Percentiles rank a stretch among this genome's conserved stretches.
Conservation (phyloP, 2,888 invertebrate species). For the Drosophila barbarae region DNA sequence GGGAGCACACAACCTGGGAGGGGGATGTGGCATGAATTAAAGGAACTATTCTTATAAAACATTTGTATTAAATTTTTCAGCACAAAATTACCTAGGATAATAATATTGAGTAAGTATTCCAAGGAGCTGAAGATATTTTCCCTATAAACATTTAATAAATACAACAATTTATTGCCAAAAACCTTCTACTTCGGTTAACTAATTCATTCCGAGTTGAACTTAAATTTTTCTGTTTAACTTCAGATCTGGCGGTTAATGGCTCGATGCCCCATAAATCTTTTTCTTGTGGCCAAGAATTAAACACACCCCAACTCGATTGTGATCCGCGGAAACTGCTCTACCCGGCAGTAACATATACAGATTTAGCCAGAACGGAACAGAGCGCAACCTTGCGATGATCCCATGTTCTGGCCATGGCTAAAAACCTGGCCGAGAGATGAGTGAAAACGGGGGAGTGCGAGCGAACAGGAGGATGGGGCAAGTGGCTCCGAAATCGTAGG, state of each 20-base stretch:
- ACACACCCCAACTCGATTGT: conserved; percentile 6
- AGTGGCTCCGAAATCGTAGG: conserved; percentile 40
- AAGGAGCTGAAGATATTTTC: neutral
- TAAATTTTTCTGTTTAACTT: neutral
- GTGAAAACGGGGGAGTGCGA: conserved; percentile 16
- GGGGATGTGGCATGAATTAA: neutral
- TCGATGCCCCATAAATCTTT: conserved; percentile 27
- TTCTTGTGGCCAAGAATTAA: conserved; percentile 6
- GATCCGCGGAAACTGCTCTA: conserved; percentile 34
- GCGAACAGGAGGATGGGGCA: neutral
- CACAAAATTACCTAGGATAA: too few relatives aligned
- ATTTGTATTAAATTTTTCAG: neutral
- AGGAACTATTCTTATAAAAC: neutral
- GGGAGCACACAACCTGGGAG: too few relatives aligned
- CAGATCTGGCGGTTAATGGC: conserved; percentile 1
- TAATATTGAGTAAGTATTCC: neutral
- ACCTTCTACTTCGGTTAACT: neutral
- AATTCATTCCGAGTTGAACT: neutral
- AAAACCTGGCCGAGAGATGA: conserved; percentile 16
- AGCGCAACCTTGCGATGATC: conserved; percentile 37
- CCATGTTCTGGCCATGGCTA: conserved; percentile 33
- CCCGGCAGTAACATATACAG: conserved; percentile 5
- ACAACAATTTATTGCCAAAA: neutral
- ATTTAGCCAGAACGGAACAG: conserved; percentile 34
- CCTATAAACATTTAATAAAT: neutral